Conservation (phyloP, 2,888 invertebrate species). For the Acronicta aceris region DNA sequence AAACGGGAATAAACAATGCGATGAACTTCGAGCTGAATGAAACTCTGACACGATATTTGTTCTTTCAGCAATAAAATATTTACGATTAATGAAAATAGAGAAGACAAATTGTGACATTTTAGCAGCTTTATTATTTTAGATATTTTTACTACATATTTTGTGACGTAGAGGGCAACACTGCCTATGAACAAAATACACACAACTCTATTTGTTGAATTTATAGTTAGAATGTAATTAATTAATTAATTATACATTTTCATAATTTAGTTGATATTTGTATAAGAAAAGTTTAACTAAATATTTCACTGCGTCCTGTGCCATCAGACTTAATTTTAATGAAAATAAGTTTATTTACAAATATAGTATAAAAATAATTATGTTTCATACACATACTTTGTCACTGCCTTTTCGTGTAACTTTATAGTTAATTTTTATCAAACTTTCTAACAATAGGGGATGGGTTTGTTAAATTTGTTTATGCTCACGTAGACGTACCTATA, state of each 20-base stretch:
- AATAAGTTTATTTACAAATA: conserved; percentile 11
- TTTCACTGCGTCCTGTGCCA: conserved; percentile 32
- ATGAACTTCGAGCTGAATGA: conserved; percentile 5
- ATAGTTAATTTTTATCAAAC: neutral
- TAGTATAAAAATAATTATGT: conserved; percentile 6
- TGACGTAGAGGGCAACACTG: conserved; percentile 13
- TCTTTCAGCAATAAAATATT: neutral
- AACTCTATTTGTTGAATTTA: conserved; percentile 6
- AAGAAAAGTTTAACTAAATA: conserved; percentile 19
- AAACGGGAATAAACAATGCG: conserved; percentile 10
- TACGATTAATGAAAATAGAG: neutral
- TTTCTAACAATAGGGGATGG: conserved; percentile 12
- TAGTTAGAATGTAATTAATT: conserved; percentile 1
- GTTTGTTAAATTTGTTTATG: neutral
- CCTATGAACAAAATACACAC: conserved; percentile 21
- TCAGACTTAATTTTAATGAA: conserved; percentile 35
- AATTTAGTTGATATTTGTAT: conserved; percentile 21
- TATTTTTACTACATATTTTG: conserved; percentile 6
- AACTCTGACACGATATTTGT: neutral
- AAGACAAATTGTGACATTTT: conserved; percentile 23
- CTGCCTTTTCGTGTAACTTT: conserved; percentile 36
- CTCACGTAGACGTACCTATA: no score
- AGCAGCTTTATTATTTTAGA: conserved; percentile 36
- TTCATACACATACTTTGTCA: conserved; percentile 18
- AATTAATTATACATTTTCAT: conserved; percentile 26